Base-by-base conservation (phyloP, 2,888 invertebrate genomes). In the Itoplectis maculator region DNA sequence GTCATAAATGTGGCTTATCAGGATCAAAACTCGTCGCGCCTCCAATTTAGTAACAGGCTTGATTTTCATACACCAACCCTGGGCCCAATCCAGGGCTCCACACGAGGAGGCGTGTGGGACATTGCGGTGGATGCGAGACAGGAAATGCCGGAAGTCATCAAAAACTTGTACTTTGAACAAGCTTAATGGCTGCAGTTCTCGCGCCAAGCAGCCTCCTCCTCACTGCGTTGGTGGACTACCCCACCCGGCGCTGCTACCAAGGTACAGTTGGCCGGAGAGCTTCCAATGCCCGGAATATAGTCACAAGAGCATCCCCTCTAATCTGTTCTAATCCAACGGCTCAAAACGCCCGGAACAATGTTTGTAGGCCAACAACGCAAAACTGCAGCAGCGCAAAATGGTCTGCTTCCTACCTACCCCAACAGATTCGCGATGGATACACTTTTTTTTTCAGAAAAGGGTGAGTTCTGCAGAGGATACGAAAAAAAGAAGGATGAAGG, bases 131-230 rank as follows among this genome's bases (percentile, higher is more conserved):
- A 23, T 23, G 45, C 13, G 70, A 63, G 51, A 65, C 47, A 61
- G 79, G 51, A 51, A 61, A 77, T 63, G 76, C 75, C 87, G 87
- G 86, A 88, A 89, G 88, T 89, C 88, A 86, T 88, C 88, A 87
- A 87, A 87, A 88, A 89, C 86, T 89, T 88, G 85, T 82, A 86
- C 87, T 87, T 87, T 87, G 89, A 85, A 87, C 86, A 82, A 86
- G 81, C 69, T 51, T 70, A 75, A 82, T 76, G 66, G 59, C 45
- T 45, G 51, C 47, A 42, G 56, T 72, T 79, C 75, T 61, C 42
- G 59, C 65, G 59, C 35, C 37, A 47, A 18, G 35, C 37, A 47
- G 29, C 47, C 20, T 18, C 49, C 40, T 29, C 8, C 9, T 23
- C 37, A 11, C n/a, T 0, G 6, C n/a, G n/a, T n/a, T n/a, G n/a